Base-by-base conservation (phyloP, 2,888 invertebrate species). In the Hylaea fasciaria region DNA sequence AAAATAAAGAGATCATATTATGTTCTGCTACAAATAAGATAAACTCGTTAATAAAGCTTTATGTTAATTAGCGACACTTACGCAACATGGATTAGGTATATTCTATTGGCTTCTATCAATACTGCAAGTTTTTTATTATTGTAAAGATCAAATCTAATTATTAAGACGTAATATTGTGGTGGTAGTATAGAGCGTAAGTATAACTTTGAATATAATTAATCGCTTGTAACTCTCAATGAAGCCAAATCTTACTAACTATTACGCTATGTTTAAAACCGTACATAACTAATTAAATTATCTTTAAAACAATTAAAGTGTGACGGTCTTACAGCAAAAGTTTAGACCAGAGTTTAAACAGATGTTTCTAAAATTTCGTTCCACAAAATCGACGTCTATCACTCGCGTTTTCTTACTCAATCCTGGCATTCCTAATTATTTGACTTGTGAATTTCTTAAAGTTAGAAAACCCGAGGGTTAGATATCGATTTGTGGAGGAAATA, bases 1-100 rank as follows among this genome's bases (percentile, higher is more conserved):
- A 86, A 89, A 90, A 87, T 85, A 90, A 89, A 89, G 91, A 92
- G 91, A 92, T 92, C 91, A 91, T 85, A 78, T 64, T 82, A 84
- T 85, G 83, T 87, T 85, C 85, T 83, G 83, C 81, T 83, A 89
- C 86, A 86, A 89, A 85, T 86, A 89, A 87, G 85, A 86, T 86
- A 88, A 87, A 86, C 81, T 82, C 82, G 87, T 87, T 86, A 86
- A 85, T 89, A 90, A 90, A 91, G 90, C 89, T 89, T 65, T 70
- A 70, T 77, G 82, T 83, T 82, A 81, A 72, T 80, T 80, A 81
- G 82, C 78, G 78, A 83, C 80, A 82, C 78, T 78, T 78, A 79
- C 83, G 81, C 78, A 76, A 73, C 74, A 69, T 69, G 55, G 44
- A 46, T 40, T 29, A n/a, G n/a, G n/a, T n/a, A 70, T 73, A 68